Evolutionary conservation across 2,113 vertebrate genomes (phyloP), one percentile per base, ranked within the genome.

Genomic region (Eptesicus fuscus): DNA sequence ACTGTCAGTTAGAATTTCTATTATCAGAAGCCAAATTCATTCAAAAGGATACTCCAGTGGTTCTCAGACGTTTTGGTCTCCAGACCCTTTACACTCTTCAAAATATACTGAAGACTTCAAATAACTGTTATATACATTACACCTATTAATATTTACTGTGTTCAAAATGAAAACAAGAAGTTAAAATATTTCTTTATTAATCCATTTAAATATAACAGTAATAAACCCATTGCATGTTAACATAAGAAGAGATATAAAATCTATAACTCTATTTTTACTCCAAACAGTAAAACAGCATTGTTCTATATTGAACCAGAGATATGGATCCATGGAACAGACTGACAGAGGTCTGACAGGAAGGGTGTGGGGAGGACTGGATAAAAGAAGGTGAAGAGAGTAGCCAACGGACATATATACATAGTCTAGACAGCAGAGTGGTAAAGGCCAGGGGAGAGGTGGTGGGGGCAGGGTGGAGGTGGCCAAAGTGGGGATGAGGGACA

Each of bases 91-190:
- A 70, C 25, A 91, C 14, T 59, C 56, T 42, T 83, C 28, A 67
- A 93, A 90, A 84, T 61, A 35, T 40, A 47, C 14, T 71, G 22
- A 87, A 44, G 23, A 49, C 18, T 91, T 94, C 25, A 88, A 93
- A 59, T 47, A 71, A 35, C 30, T 11, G 61, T 95, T 40, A 28
- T 35, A 32, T 71, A 47, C 23, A n/a, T 69, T 61, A 47, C 2
- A 67, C 37, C 53, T 88, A 16, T 47, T 77, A 28, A n/a, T 71
- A 79, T 35, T 79, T 77, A 59, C 0, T 47, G 17, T 79, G 32
- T 18, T 80, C 35, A 90, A 37, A 97, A 93, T 86, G 73, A 53
- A 93, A 95, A 77, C 42, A 69, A 25, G 71, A 93, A 94, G 16
- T 56, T 61, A n/a, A n/a, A 59, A 22, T 42, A 49, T 49, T 80